A percentile compares a stretch with the other conserved stretches of the same genome.
These are phyloP conservation scores for Holocentrus rufus DNA, from an alignment of 2,797 vertebrate genomes.

Conservation along the genomic window DNA sequence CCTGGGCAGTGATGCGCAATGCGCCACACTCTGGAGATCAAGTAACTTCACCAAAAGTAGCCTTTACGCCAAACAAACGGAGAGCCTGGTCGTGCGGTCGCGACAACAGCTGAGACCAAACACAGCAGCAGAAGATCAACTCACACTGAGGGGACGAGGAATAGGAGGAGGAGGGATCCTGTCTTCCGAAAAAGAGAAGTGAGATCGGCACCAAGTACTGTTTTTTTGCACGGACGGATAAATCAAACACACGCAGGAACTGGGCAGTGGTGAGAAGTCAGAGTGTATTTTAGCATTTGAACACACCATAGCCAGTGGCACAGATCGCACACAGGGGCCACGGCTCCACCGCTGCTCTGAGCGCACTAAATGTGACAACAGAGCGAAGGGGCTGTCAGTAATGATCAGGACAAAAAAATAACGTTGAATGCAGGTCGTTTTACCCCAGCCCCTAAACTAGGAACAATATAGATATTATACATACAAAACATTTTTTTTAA, in stretches of 20 bases:
- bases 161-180: conserved; percentile 16
- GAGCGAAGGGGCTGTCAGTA: not conserved
- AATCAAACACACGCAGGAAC: not conserved
- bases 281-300: not conserved
- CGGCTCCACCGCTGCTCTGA: conserved; percentile 15
- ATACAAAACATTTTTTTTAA: too few species aligned
- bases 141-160: conserved; percentile 18
- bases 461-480: too few species aligned
- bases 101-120: conserved; percentile 59
- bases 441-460: too few species aligned
- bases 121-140: not conserved
- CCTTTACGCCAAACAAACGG: conserved; percentile 19
- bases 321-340: conserved; percentile 6
- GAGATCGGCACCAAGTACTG: not conserved
- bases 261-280: not conserved
- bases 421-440: not conserved
- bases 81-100: conserved; percentile 25
- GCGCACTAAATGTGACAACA: conserved; percentile 11
- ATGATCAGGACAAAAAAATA: not conserved
- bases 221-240: not conserved
- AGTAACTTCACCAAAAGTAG: conserved; percentile 46
- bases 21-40: conserved; percentile 33
- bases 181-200: conserved; percentile 13
- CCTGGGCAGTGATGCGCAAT: conserved; percentile 25
- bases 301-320: conserved; percentile 1